Base-by-base conservation (phyloP, 2,888 invertebrate species). In the Diarsia dahlii region DNA sequence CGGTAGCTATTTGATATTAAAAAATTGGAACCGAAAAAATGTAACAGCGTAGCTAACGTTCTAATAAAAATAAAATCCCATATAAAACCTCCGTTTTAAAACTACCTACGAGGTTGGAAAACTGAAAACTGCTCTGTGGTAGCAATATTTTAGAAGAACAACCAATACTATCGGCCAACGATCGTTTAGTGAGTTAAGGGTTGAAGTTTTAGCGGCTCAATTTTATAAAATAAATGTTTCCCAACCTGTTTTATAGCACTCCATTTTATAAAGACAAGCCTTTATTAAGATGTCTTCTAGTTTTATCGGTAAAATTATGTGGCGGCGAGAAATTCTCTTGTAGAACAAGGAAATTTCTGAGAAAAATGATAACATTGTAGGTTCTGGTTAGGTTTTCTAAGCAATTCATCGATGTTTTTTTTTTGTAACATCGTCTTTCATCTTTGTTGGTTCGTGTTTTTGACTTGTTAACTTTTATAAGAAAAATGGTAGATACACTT, bases 101-200 rank as follows among this genome's bases (percentile, higher is more conserved):
- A 66, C 39, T 48, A 75, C 70, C 71, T 67, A 78, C 69, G 62
- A 76, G 81, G 69, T 83, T 73, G 81, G 76, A 80, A 77, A 86
- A 81, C 74, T 80, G 82, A 77, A 80, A 78, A 86, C 80, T 75
- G 78, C 85, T 84, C 80, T 85, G 76, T 80, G 77, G 78, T 73
- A 80, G 85, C 87, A 86, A 91, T 93, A 92, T 92, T 91, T 93
- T 90, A 90, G 91, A 89, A 87, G 87, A 91, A 89, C 90, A 89
- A 84, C 90, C 92, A 91, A 92, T 92, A 91, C 89, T 89, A 92
- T 91, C 91, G 84, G 81, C 87, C 83, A 80, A 67, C 82, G 88
- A 85, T 90, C 76, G 74, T 91, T 93, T 93, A 93, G 91, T 91
- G 91, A 91, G 89, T 90, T 89, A 88, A 89, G 89, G 88, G 89